phyloP scores from a whole-genome alignment of 2,797 vertebrate genomes.

The Coccyzus lansbergi region DNA sequence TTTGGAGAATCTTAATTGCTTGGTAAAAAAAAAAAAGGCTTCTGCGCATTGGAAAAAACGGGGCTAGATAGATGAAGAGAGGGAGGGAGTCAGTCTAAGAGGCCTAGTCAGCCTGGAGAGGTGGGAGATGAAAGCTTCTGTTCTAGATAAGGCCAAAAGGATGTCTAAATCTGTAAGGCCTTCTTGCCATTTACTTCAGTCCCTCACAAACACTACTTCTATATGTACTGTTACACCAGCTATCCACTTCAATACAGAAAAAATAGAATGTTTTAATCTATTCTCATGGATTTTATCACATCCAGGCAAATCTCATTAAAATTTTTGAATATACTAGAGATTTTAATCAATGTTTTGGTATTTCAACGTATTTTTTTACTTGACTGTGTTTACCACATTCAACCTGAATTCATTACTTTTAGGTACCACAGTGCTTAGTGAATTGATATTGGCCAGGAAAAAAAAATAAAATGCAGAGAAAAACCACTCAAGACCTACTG shows the following conservation, averaged over 20 bases:
- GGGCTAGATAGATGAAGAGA: neutral
- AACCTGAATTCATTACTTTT: neutral
- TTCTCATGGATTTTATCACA: neutral
- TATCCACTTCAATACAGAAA: neutral
- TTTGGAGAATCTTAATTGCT: neutral
- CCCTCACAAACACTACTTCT: neutral
- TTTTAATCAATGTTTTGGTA: neutral
- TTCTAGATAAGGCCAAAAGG: neutral
- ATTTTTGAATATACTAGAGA: neutral
- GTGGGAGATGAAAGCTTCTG: neutral
- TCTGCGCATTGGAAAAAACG: neutral
- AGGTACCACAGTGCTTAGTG: neutral
- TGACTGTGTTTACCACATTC: neutral
- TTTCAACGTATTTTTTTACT: neutral
- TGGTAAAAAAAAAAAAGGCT: neutral
- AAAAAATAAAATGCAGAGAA: neutral
- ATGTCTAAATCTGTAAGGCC: neutral
- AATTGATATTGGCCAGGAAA: neutral
- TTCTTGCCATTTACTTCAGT: neutral
- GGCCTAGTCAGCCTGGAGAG: neutral
- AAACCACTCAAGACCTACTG: neutral
- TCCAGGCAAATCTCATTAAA: neutral
- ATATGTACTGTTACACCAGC: accelerated
- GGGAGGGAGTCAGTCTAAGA: neutral
- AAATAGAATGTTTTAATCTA: accelerated